phyloP scores from a whole-genome alignment of 2,797 vertebrate genomes.

The Liasis olivaceus region DNA sequence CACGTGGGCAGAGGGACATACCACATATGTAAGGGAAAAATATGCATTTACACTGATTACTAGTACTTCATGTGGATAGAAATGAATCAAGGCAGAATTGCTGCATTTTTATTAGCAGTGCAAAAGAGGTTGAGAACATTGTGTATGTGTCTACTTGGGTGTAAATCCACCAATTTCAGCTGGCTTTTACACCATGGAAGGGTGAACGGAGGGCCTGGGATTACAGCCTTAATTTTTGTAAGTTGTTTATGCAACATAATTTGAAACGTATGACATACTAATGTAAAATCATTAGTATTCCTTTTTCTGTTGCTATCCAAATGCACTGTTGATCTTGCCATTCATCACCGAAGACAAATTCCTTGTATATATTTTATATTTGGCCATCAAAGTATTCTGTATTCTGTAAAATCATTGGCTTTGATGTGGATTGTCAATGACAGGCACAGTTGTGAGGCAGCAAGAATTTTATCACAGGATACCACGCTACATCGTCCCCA shows the following conservation, averaged over 20 bases:
- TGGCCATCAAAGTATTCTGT: too few species aligned
- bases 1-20: too few species aligned
- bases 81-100: neutral
- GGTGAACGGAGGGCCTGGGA: neutral
- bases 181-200: neutral
- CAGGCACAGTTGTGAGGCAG: slow-evolving; percentile 69
- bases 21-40: neutral
- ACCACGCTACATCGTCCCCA: slow-evolving; percentile 84
- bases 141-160: too few species aligned
- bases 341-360: too few species aligned
- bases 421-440: slow-evolving; percentile 20
- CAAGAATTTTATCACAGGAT: slow-evolving; percentile 78
- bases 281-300: neutral
- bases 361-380: too few species aligned
- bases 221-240: neutral
- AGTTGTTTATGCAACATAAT: neutral
- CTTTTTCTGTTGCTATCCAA: too few species aligned
- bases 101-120: neutral
- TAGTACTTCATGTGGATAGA: neutral
- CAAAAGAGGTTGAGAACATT: neutral
- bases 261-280: neutral
- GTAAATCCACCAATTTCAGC: neutral
- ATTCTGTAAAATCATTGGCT: neutral
- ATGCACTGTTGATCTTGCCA: too few species aligned
- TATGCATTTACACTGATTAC: neutral